These are phyloP conservation scores for Lissocephala sabroskyi DNA, from an alignment of 2,888 invertebrate genomes.

Conservation along the genomic window DNA sequence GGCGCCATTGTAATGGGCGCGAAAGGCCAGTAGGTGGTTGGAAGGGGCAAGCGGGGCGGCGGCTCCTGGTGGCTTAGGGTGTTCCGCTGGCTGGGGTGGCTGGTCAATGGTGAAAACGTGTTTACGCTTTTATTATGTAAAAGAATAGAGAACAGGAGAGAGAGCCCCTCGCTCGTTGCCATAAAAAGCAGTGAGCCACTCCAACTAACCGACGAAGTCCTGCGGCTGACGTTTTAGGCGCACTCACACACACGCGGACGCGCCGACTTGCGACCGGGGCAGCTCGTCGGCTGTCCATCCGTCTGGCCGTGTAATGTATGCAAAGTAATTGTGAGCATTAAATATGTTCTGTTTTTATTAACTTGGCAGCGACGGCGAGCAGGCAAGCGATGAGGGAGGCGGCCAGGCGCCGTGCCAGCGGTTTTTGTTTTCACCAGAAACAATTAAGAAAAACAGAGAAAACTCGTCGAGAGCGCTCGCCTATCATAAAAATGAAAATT, in stretches of 20 bases:
- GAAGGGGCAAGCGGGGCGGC: not conserved
- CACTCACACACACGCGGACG: constrained; percentile 20
- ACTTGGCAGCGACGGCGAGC: not conserved
- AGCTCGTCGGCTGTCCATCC: not conserved
- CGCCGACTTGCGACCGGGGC: constrained; percentile 22
- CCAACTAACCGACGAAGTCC: constrained; percentile 1
- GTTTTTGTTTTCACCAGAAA: constrained; percentile 39
- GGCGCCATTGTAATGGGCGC: constrained; percentile 49
- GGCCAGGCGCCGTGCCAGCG: constrained; percentile 1
- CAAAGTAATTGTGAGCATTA: constrained; percentile 60
- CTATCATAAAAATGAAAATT: constrained; percentile 51
- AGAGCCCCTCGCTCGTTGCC: not conserved
- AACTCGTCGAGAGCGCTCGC: constrained; percentile 12
- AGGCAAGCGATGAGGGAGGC: no score
- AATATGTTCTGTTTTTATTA: constrained; percentile 33
- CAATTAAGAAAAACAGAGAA: constrained; percentile 43
- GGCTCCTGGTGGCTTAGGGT: no score
- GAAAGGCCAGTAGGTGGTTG: not conserved
- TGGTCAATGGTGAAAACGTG: constrained; percentile 57
- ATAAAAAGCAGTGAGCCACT: constrained; percentile 3
- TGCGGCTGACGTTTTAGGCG: constrained; percentile 5
- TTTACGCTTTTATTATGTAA: constrained; percentile 65
- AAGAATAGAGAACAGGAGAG: constrained; percentile 18
- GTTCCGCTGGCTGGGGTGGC: not conserved
- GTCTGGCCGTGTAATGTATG: constrained; percentile 39